A percentile compares a stretch with the other conserved stretches of the same genome.
phyloP scores from a whole-genome alignment of 2,888 invertebrate species.

The Lymantria dispar region DNA sequence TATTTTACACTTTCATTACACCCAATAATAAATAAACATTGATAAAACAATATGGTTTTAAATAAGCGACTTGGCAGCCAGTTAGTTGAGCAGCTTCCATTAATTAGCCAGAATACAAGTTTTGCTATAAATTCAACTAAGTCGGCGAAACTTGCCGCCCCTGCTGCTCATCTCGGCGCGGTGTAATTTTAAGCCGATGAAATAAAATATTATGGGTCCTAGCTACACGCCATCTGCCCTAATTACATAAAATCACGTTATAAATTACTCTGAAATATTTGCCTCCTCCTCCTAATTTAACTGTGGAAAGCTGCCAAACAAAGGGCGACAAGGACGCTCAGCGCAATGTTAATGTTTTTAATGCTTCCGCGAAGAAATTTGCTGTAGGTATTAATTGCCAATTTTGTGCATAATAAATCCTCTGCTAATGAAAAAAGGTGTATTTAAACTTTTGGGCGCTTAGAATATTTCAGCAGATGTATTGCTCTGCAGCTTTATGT shows the following conservation, averaged over 20 bases:
- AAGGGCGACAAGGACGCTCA: constrained; percentile 57
- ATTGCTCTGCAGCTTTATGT: too few relatives aligned
- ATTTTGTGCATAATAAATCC: constrained; percentile 19
- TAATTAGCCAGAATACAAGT: constrained; percentile 79
- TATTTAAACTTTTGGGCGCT: too few relatives aligned
- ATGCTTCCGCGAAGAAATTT: constrained; percentile 61
- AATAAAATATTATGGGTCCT: constrained; percentile 72
- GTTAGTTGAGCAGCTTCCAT: constrained; percentile 70
- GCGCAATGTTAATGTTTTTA: constrained; percentile 59
- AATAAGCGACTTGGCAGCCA: constrained; percentile 62
- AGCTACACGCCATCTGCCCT: constrained; percentile 62
- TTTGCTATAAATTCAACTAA: constrained; percentile 76
- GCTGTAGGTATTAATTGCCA: constrained; percentile 54
- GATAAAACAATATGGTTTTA: constrained; percentile 64
- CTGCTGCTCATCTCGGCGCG: constrained; percentile 62
- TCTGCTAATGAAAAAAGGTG: too few relatives aligned
- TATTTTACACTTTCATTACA: constrained; percentile 18
- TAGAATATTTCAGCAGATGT: too few relatives aligned
- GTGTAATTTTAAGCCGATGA: constrained; percentile 76
- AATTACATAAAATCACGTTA: constrained; percentile 72
- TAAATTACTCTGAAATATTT: constrained; percentile 70
- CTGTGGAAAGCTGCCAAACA: constrained; percentile 63
- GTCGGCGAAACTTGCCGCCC: constrained; percentile 69
- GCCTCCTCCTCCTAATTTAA: constrained; percentile 54
- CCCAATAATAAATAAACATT: constrained; percentile 39